A percentile compares a stretch with the other conserved stretches of the same genome.
Evolutionary conservation across 2,113 vertebrate species (phyloP).

Genomic region (Upupa epops): DNA sequence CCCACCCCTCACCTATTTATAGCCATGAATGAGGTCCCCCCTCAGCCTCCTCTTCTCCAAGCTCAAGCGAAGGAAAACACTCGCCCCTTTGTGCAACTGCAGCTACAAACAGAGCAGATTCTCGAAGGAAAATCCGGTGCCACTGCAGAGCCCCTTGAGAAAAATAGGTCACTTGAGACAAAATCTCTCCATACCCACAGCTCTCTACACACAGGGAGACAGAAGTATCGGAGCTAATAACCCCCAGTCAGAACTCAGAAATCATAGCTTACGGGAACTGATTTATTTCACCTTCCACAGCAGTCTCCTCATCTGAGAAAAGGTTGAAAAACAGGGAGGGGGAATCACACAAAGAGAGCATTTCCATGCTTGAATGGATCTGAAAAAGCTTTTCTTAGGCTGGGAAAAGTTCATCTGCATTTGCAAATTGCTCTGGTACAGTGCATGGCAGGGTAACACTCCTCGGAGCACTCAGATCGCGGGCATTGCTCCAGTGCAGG

Average conservation of each 20-base stretch:
- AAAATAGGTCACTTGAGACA: neutral
- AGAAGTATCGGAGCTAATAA: neutral
- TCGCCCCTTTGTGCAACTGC: slow-evolving; percentile 38
- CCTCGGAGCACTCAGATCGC: neutral
- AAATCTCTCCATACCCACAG: neutral
- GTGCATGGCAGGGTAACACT: neutral
- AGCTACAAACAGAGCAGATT: slow-evolving; percentile 6
- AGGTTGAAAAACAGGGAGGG: neutral
- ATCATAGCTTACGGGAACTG: neutral
- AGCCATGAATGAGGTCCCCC: too few relatives aligned
- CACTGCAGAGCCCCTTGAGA: neutral
- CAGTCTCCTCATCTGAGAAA: neutral
- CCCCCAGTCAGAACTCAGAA: neutral
- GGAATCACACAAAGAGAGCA: neutral
- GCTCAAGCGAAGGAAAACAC: slow-evolving; percentile 33
- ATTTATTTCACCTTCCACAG: neutral
- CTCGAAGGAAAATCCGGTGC: neutral
- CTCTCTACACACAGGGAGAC: neutral
- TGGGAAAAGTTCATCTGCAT: neutral
- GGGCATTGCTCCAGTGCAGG: neutral
- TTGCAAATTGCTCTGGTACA: neutral
- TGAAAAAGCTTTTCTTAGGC: slow-evolving; percentile 23
- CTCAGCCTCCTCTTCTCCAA: too few relatives aligned
- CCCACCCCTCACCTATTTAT: too few relatives aligned
- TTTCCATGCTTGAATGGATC: slow-evolving; percentile 5